Conservation (phyloP, 2,113 vertebrate species). For the Ceyx margarethae region DNA sequence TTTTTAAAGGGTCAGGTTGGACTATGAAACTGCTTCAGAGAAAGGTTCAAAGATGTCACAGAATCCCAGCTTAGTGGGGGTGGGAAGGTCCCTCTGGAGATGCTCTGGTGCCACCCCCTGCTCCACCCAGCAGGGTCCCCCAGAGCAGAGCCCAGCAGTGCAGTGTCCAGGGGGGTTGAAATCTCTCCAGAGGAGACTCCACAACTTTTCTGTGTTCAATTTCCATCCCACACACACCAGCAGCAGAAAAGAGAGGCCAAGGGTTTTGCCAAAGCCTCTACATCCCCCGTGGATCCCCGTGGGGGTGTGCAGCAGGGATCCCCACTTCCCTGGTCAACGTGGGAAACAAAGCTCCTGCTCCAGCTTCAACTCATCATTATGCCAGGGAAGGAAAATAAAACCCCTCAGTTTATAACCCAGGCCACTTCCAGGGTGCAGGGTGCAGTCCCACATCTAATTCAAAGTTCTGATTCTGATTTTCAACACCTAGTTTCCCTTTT, state of each 20-base stretch:
- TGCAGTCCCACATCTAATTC: background rate
- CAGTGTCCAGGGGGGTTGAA: too few species aligned
- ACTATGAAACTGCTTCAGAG: background rate
- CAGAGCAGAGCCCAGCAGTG: background rate
- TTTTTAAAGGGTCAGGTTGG: background rate
- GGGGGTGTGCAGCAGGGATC: background rate
- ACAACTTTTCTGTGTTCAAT: background rate
- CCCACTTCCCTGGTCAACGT: rapidly evolving
- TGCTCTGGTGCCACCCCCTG: background rate
- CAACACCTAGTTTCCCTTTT: background rate
- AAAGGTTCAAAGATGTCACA: background rate
- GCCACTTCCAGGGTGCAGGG: background rate
- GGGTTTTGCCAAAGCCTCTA: background rate
- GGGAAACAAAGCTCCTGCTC: background rate
- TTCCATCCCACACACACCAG: rapidly evolving
- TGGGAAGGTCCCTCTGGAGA: background rate
- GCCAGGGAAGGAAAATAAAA: background rate
- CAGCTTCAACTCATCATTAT: too few species aligned
- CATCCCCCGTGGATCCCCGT: too few species aligned
- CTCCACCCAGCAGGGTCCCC: background rate
- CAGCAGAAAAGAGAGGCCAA: background rate
- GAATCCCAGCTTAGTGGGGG: background rate
- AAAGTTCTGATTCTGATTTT: background rate
- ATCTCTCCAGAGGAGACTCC: background rate
- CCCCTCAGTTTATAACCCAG: background rate